These are phyloP conservation scores for Sarcophilus harrisii DNA, from an alignment of 2,797 vertebrate genomes.

Conservation along the genomic window DNA sequence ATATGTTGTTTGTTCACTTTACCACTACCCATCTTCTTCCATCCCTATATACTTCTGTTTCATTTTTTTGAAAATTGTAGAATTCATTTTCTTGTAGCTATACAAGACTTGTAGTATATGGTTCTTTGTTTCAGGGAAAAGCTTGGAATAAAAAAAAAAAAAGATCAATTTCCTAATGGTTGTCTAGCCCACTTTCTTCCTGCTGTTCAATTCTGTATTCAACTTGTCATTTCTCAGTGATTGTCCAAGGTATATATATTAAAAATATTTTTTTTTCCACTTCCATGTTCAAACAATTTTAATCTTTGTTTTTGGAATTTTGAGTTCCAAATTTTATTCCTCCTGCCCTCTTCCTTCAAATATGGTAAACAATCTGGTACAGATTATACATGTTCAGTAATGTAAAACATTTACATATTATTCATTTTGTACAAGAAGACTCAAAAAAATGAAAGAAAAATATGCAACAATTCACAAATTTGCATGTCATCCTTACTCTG, in stretches of 20 bases:
- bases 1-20: background rate
- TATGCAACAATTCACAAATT: background rate
- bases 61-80: background rate
- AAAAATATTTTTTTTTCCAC: background rate
- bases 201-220: background rate
- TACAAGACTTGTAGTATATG: background rate
- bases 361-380: background rate
- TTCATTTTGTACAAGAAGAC: background rate
- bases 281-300: background rate
- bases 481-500: background rate
- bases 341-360: background rate
- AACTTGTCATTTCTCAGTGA: background rate
- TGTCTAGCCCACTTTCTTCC: background rate
- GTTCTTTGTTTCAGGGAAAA: background rate
- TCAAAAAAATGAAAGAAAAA: background rate
- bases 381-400: background rate
- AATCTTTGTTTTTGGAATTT: background rate
- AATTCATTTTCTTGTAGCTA: background rate
- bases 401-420: background rate
- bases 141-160: too few relatives aligned
- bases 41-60: background rate
- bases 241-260: background rate
- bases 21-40: background rate
- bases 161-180: background rate
- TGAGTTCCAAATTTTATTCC: background rate